phyloP scores from a whole-genome alignment of 2,888 invertebrate species.

The Drosophila helvetica region DNA sequence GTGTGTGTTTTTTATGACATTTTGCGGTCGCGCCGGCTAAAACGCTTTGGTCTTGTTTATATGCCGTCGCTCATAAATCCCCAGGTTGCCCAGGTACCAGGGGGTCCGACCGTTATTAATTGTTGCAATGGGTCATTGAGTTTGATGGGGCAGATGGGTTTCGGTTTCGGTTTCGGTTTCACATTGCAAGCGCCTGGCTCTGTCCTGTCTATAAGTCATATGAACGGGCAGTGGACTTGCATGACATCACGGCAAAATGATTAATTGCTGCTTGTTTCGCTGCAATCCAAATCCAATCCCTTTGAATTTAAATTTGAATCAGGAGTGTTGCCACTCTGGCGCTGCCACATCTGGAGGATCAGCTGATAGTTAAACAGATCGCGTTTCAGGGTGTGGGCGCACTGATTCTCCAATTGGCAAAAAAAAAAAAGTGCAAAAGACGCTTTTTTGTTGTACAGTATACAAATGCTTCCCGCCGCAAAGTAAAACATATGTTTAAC shows the following conservation, averaged over 20 bases:
- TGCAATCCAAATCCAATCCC: neutral
- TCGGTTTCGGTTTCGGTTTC: conserved; percentile 7
- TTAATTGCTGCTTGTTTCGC: neutral
- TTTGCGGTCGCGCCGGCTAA: conserved; percentile 48
- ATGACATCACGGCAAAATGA: neutral
- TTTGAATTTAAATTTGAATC: neutral
- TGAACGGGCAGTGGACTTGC: too few relatives aligned
- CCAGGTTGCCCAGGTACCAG: neutral
- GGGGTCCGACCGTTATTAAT: conserved; percentile 61
- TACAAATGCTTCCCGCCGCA: too few relatives aligned
- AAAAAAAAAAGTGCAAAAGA: too few relatives aligned
- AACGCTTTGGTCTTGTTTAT: conserved; percentile 58
- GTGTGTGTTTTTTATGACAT: conserved; percentile 56
- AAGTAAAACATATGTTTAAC: too few relatives aligned
- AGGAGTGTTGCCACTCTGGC: neutral
- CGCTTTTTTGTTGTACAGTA: too few relatives aligned
- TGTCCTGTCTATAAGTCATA: neutral
- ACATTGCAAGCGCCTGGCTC: conserved; percentile 17
- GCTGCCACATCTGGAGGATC: too few relatives aligned
- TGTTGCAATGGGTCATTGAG: conserved; percentile 48
- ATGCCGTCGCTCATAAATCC: conserved; percentile 63
- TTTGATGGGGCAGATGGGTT: neutral
- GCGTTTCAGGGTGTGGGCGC: too few relatives aligned
- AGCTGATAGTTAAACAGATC: too few relatives aligned
- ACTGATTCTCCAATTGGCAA: too few relatives aligned